Evolutionary conservation across 2,797 vertebrate species (phyloP), one percentile per base, ranked within the genome.

Genomic region (Sebastes dallii): DNA sequence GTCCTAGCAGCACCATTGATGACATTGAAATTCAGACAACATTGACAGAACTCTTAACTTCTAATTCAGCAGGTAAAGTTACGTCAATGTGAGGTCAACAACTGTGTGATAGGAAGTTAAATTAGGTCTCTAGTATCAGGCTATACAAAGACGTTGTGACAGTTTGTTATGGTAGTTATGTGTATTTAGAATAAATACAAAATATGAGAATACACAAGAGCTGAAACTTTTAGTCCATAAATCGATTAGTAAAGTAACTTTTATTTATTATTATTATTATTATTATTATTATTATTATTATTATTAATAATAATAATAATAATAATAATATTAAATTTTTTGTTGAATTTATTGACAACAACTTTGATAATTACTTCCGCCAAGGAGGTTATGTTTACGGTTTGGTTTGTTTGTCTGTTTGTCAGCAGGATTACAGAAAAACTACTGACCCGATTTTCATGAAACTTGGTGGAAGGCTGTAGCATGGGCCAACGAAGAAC

Each of bases 141-240:
- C n/a, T 20, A 5, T 54, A 25, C 25, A 60, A 55, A 39, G 36
- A 39, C 20, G 9, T 34, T 50, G 25, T 58, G 3, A 18, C 1
- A n/a, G 27, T 22, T 32, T 27, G 8, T 27, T 18, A 32, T 32
- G 32, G n/a, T 13, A 66, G 4, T 18, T 8, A 25, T 18, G n/a
- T 69, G 59, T 20, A 60, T 71, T 60, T 24, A 55, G 13, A 50
- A 34, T 62, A 34, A 61, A 59, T 11, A 52, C 5, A 64, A 59
- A 66, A 65, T 0, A 36, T 58, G 25, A 50, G 5, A 56, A 61
- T 34, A 25, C 22, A 64, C 12, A 6, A 12, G 46, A 34, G 27
- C 1, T 58, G 0, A 27, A 58, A 34, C 1, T 1, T 67, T 39
- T 6, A 11, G 24, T 32, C 0, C 1, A 46, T 55, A n/a, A 34